These are phyloP conservation scores for Polia nebulosa DNA, from an alignment of 2,888 invertebrate species.

Conservation along the genomic window DNA sequence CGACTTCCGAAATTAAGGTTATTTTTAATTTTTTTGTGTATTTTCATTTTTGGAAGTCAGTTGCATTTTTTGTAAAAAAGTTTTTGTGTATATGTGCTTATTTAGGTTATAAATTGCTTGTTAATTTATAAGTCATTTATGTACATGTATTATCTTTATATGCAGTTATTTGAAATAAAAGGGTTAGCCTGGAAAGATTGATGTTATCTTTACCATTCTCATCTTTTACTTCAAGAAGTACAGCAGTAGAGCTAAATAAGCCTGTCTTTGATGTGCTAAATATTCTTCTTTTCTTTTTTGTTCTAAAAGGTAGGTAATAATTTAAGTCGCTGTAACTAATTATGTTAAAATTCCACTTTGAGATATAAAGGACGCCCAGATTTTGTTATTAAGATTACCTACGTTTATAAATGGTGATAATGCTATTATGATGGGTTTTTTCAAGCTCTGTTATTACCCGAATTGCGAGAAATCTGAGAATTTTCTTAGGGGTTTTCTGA, in stretches of 20 bases:
- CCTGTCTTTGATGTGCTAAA: background rate
- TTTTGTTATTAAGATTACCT: background rate
- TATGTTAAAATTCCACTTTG: background rate
- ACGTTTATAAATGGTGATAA: background rate
- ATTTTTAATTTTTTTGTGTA: too few species aligned
- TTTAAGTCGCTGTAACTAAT: background rate
- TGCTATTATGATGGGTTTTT: constrained; percentile 19
- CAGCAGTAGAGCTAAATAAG: background rate
- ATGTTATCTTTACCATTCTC: background rate
- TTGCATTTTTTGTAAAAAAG: too few species aligned
- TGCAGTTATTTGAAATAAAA: background rate
- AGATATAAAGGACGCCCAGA: background rate
- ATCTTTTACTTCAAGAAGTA: too few species aligned
- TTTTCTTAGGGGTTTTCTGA: background rate
- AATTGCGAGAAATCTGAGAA: background rate
- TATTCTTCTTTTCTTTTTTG: background rate
- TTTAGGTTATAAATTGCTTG: too few species aligned
- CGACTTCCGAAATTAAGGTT: too few species aligned
- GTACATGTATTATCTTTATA: too few species aligned
- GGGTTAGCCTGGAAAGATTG: background rate
- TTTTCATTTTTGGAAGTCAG: too few species aligned
- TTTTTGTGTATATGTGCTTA: too few species aligned
- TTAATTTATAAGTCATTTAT: too few species aligned
- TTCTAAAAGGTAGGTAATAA: background rate
- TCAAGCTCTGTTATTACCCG: background rate